These are phyloP conservation scores for Cydia strobilella DNA, from an alignment of 1,140 invertebrate genomes.

Conservation along the genomic window DNA sequence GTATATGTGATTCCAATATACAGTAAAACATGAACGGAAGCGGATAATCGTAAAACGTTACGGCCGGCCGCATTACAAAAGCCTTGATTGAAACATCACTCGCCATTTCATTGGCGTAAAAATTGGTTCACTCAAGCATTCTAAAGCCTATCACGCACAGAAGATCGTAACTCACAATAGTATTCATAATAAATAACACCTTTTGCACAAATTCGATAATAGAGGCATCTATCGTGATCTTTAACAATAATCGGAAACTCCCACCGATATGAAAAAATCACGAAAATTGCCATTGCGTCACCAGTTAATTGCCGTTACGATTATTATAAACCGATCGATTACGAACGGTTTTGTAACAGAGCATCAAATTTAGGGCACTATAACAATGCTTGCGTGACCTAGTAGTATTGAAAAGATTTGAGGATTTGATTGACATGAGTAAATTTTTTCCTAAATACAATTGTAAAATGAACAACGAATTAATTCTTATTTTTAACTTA, in stretches of 20 bases:
- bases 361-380: conserved; percentile 36
- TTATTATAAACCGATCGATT: conserved; percentile 67
- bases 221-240: conserved; percentile 66
- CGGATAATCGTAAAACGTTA: conserved; percentile 2
- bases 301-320: conserved; percentile 65
- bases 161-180: not conserved
- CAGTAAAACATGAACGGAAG: conserved; percentile 5
- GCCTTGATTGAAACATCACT: conserved; percentile 53
- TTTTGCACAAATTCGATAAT: not conserved
- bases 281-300: conserved; percentile 69
- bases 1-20: not conserved
- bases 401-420: conserved; percentile 22
- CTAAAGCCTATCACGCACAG: not conserved
- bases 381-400: conserved; percentile 23
- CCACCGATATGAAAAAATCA: conserved; percentile 67
- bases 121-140: conserved; percentile 49
- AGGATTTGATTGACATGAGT: not conserved
- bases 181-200: not conserved
- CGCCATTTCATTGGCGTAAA: conserved; percentile 58
- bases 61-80: conserved; percentile 31
- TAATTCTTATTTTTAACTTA: no score
- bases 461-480: no score
- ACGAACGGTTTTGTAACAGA: conserved; percentile 56
- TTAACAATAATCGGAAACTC: conserved; percentile 69
- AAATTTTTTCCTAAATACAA: not conserved